Conservation (phyloP, 2,797 vertebrate species). For the Protosalanx chinensis region DNA sequence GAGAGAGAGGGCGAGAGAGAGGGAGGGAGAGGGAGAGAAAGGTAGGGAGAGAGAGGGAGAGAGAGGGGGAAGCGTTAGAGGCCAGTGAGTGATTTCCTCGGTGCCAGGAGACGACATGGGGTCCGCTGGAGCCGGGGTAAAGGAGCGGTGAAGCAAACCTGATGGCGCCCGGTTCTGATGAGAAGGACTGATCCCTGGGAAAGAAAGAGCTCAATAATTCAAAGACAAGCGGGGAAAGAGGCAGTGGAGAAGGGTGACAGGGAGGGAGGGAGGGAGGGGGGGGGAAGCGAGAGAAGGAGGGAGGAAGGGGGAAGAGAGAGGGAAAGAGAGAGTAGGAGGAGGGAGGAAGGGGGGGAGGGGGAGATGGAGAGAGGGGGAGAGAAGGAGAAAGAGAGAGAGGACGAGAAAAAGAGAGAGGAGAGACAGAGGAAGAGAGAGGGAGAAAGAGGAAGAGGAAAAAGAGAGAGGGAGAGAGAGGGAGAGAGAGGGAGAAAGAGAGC, state of each 20-base stretch:
- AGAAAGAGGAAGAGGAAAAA: background rate
- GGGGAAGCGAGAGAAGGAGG: slow-evolving; percentile 29
- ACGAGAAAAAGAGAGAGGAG: too few relatives aligned
- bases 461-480: slow-evolving; percentile 44
- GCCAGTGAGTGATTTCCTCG: slow-evolving; percentile 70
- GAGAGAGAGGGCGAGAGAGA: slow-evolving; percentile 1
- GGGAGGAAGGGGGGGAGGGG: too few relatives aligned
- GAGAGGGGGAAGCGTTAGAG: slow-evolving; percentile 58
- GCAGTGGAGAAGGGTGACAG: slow-evolving; percentile 26
- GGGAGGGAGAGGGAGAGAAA: slow-evolving; percentile 13
- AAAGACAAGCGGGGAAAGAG: slow-evolving; percentile 43
- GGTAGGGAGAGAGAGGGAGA: slow-evolving; percentile 53
- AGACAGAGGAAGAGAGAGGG: slow-evolving; percentile 21
- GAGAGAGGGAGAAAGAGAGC: slow-evolving; percentile 25
- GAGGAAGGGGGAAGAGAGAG: slow-evolving; percentile 25
- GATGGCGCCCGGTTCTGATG: slow-evolving; percentile 69
- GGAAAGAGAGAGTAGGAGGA: slow-evolving; percentile 8
- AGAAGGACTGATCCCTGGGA: slow-evolving; percentile 61
- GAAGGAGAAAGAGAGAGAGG: too few relatives aligned
- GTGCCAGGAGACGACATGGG: slow-evolving; percentile 62
- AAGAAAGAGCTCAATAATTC: slow-evolving; percentile 74
- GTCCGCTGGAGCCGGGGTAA: slow-evolving; percentile 54
- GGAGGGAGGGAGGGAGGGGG: slow-evolving; percentile 15
- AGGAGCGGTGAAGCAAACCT: slow-evolving; percentile 67
- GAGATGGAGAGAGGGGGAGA: too few relatives aligned